Evolutionary conservation across 2,888 invertebrate species (phyloP), one percentile per base, ranked within the genome.

Genomic region (Arenicola marina): DNA sequence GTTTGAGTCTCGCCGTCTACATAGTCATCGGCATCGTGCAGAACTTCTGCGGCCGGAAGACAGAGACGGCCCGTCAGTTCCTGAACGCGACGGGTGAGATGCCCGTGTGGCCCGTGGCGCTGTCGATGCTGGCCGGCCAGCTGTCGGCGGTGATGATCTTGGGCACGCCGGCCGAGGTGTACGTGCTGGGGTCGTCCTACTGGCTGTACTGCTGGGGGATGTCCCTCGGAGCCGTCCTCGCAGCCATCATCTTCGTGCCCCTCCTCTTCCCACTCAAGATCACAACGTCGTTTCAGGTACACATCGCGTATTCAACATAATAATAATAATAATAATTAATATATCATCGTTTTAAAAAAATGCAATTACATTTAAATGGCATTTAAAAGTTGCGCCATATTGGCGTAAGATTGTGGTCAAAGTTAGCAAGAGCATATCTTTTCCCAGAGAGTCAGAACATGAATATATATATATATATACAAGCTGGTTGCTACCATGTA

Each of bases 261-360:
- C 61, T 74, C 21, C 58, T 74, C 1, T 74, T 70, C 56, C 73
- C 73, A 11, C 61, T 74, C 21, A 66, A 67, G 32, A 66, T 74
- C 2, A 74, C 74, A 3, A 74, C 73, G 18, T 11, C 48, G 11
- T 48, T 48, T 21, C 18, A 48, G 21, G 48, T 48, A n/a, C n/a
- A n/a, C n/a, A n/a, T n/a, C n/a, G n/a, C n/a, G n/a, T n/a, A n/a
- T n/a, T n/a, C n/a, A n/a, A n/a, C n/a, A n/a, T n/a, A n/a, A n/a
- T n/a, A n/a, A n/a, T n/a, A n/a, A n/a, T n/a, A n/a, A n/a, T n/a
- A n/a, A n/a, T n/a, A n/a, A n/a, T n/a, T n/a, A n/a, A n/a, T n/a
- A n/a, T n/a, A n/a, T n/a, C n/a, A n/a, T n/a, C n/a, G n/a, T n/a
- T n/a, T n/a, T n/a, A n/a, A n/a, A n/a, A n/a, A n/a, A n/a, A n/a